phyloP scores from a whole-genome alignment of 1,140 invertebrate genomes.

The Notospermus geniculatus region DNA sequence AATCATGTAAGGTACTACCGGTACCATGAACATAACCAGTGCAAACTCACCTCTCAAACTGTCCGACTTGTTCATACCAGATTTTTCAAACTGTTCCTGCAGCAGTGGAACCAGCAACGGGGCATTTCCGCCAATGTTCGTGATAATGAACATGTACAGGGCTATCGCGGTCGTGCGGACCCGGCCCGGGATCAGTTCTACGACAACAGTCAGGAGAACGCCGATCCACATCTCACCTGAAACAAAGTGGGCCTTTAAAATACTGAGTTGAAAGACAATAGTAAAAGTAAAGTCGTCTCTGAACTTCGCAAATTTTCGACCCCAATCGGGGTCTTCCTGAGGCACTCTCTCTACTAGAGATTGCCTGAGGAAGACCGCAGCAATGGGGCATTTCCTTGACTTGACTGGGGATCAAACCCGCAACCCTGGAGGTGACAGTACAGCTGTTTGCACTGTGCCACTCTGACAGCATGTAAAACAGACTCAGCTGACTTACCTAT shows the following conservation, averaged over 20 bases:
- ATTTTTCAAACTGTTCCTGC: conserved; percentile 30
- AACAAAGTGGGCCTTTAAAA: conserved; percentile 7
- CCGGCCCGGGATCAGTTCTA: conserved; percentile 45
- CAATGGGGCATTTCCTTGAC: not conserved
- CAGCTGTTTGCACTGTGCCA: too few species aligned
- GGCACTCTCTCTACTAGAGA: too few species aligned
- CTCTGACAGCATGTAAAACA: too few species aligned
- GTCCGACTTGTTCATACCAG: conserved; percentile 25
- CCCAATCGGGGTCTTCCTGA: too few species aligned
- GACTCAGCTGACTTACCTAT: conserved; percentile 76
- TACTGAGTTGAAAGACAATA: not conserved
- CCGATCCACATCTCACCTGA: conserved; percentile 56
- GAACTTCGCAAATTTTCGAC: not conserved
- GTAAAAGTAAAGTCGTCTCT: not conserved
- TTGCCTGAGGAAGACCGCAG: too few species aligned
- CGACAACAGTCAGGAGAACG: conserved; percentile 42
- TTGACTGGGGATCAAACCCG: not conserved
- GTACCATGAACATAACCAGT: not conserved
- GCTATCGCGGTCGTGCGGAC: conserved; percentile 46
- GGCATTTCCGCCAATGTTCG: conserved; percentile 51
- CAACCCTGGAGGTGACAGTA: too few species aligned
- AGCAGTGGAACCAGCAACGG: conserved; percentile 46
- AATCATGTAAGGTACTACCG: too few species aligned
- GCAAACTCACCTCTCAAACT: conserved; percentile 38
- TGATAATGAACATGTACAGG: conserved; percentile 53